Base-by-base conservation (phyloP, 2,113 vertebrate species). In the Aythya baeri region DNA sequence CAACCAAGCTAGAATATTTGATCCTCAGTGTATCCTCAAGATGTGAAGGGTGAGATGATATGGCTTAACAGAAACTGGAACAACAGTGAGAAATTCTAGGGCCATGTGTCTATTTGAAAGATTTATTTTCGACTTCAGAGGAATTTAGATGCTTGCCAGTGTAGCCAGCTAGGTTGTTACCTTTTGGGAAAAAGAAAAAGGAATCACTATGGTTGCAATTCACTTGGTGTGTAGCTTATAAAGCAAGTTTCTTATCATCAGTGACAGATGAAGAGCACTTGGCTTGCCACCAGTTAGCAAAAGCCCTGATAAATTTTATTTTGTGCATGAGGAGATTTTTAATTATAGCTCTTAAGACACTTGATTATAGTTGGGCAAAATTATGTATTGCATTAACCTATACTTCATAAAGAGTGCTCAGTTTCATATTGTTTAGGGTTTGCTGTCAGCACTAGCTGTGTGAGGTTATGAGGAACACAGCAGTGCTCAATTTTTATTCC, bases 31-130 rank as follows among this genome's bases (percentile, higher is more conserved):
- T 72, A 44, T 79, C 34, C 54, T 63, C 3, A 66, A 73, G 70
- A 52, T 1, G 3, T 18, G 49, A 84, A 71, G 81, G 16, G 77
- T 14, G 77, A 79, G 66, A 49, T 57, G 46, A 61, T 18, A 8
- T 0, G 18, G 58, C 80, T 72, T 59, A 93, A 86, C 81, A 92
- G 93, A 91, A 83, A 77, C 71, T 89, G 89, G 50, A 92, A 80
- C 63, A 84, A 36, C 54, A 73, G 74, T 70, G 91, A 93, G 91
- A 92, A 87, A 88, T 91, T 91, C 78, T 79, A 80, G 78, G 78
- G 31, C 44, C 58, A 0, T 50, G 54, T 85, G 77, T 78, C 75
- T 79, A 2, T 18, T 44, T 54, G 23, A 29, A 65, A 57, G 93
- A 58, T 76, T 76, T 82, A 41, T 92, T 95, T 97, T 92, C 0